Conservation (phyloP, 2,797 vertebrate genomes). For the Periparus ater region DNA sequence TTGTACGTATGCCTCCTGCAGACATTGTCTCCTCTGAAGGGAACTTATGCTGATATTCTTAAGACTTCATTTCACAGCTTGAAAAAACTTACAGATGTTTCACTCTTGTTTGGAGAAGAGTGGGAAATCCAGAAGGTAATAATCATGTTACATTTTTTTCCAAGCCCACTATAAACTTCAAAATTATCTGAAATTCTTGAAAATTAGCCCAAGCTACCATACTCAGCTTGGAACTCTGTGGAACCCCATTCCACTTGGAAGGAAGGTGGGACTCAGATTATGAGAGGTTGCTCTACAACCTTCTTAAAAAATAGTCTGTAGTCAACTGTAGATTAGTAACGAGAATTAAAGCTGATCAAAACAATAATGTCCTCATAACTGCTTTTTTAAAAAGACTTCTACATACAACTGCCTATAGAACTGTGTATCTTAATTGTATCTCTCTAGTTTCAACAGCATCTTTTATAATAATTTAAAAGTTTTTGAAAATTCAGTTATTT, state of each 20-base stretch:
- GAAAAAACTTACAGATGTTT: not conserved
- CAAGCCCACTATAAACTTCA: not conserved
- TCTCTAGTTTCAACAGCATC: not conserved
- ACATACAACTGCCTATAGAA: not conserved
- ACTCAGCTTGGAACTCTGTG: not conserved
- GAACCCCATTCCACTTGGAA: not conserved
- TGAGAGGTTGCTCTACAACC: not conserved
- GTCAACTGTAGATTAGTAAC: not conserved
- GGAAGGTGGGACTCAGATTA: not conserved
- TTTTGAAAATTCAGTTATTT: not conserved
- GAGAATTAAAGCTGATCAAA: not conserved
- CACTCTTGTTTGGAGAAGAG: not conserved
- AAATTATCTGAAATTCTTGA: not conserved
- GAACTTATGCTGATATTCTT: not conserved
- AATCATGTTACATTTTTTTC: not conserved
- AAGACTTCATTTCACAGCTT: not conserved
- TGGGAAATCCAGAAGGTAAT: not conserved
- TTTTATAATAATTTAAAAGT: not conserved
- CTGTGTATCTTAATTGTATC: not conserved
- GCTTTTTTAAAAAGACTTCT: accelerated
- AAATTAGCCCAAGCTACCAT: not conserved
- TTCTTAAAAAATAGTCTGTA: not conserved
- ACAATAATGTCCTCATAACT: not conserved
- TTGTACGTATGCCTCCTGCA: not conserved
- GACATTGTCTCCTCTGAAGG: not conserved